Conservation (phyloP, 2,797 vertebrate species). For the Liasis olivaceus region DNA sequence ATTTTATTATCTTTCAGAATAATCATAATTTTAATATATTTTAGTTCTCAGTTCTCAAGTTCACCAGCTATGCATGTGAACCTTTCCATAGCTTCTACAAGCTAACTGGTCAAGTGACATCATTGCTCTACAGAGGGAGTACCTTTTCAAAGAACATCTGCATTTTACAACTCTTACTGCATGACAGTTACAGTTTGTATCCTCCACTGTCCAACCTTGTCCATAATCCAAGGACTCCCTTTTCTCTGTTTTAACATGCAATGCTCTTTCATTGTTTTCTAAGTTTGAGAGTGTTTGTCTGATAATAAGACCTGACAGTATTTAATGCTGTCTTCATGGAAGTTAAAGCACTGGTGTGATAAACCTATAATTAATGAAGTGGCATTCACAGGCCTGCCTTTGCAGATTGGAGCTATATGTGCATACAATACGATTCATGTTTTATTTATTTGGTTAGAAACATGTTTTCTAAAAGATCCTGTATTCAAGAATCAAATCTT, state of each 20-base stretch:
- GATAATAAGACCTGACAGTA: not conserved
- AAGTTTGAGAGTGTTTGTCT: not conserved
- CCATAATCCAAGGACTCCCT: not conserved
- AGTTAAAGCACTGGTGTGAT: not conserved
- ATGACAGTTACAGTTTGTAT: not conserved
- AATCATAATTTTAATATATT: not conserved
- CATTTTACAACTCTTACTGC: not conserved
- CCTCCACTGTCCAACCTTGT: not conserved
- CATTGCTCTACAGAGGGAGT: too few species aligned
- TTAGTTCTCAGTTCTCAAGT: not conserved
- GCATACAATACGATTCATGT: not conserved
- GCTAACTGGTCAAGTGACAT: not conserved
- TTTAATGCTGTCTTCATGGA: not conserved
- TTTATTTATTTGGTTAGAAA: conserved; percentile 11
- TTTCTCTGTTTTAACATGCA: not conserved
- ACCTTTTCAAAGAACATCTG: not conserved
- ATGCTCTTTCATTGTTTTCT: not conserved
- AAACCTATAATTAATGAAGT: not conserved
- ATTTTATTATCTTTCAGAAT: not conserved
- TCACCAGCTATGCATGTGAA: not conserved
- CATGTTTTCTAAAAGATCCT: conserved; percentile 32
- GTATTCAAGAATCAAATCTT: conserved; percentile 41
- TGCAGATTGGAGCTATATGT: not conserved
- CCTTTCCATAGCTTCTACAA: not conserved
- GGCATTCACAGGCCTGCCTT: not conserved